A percentile compares a stretch with the other conserved stretches of the same genome.
These are phyloP conservation scores for Xenopus borealis DNA, from an alignment of 2,113 vertebrate species.

Conservation along the genomic window DNA sequence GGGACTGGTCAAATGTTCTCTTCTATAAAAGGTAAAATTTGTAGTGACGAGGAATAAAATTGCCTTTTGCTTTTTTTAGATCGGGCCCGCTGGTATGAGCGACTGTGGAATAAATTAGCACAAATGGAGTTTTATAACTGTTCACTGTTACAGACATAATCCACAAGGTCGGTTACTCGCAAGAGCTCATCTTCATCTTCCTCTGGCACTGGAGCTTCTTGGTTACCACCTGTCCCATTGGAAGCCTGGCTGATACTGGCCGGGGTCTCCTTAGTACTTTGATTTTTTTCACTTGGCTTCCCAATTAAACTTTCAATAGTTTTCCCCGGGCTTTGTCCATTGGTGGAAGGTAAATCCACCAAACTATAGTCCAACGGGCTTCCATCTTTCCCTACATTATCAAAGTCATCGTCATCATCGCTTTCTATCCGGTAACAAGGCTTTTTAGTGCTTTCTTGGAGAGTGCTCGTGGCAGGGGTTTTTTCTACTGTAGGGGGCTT, in stretches of 20 bases:
- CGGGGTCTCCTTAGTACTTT: slow-evolving; percentile 75
- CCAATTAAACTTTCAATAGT: slow-evolving; percentile 76
- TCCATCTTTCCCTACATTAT: slow-evolving; percentile 74
- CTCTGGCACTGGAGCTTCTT: slow-evolving; percentile 75
- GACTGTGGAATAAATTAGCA: slow-evolving; percentile 83
- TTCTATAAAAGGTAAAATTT: slow-evolving; percentile 58
- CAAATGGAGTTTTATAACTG: slow-evolving; percentile 85
- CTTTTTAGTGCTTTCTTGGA: slow-evolving; percentile 65
- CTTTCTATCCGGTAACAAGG: slow-evolving; percentile 71
- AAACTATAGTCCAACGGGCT: slow-evolving; percentile 78
- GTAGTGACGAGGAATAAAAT: slow-evolving; percentile 80
- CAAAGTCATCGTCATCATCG: slow-evolving; percentile 79
- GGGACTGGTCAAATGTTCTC: slow-evolving; percentile 70
- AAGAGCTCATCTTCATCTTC: slow-evolving; percentile 97
- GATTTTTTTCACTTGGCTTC: slow-evolving; percentile 69
- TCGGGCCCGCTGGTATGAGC: slow-evolving; percentile 79
- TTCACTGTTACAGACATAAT: slow-evolving; percentile 95
- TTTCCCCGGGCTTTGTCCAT: slow-evolving; percentile 86
- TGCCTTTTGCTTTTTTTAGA: slow-evolving; percentile 62
- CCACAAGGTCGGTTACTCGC: slow-evolving; percentile 90
- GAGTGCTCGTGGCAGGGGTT: slow-evolving; percentile 49
- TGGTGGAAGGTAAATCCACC: slow-evolving; percentile 79
- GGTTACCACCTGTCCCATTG: slow-evolving; percentile 75
- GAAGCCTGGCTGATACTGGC: slow-evolving; percentile 67
- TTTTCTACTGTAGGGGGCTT: slow-evolving; percentile 50